Evolutionary conservation across 2,113 vertebrate genomes (phyloP).

Genomic region (Seriola dumerili): DNA sequence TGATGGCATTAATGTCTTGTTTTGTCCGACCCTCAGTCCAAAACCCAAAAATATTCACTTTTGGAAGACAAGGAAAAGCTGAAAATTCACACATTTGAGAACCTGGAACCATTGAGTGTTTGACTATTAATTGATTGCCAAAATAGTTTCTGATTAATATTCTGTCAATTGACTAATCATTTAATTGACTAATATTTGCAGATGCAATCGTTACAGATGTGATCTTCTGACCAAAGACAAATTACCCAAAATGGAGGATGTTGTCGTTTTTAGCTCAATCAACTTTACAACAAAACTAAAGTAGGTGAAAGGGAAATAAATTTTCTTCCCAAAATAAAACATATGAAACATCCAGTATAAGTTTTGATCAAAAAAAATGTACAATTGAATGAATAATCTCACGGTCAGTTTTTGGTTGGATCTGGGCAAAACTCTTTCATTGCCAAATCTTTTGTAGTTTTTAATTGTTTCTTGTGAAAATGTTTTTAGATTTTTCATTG

Average conservation of each 20-base stretch:
- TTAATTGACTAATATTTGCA: no score
- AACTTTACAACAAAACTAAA: background rate
- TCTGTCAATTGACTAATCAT: no score
- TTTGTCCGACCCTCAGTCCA: no score
- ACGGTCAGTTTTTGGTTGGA: background rate
- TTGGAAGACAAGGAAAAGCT: no score
- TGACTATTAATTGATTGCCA: no score
- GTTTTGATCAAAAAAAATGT: background rate
- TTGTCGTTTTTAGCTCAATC: background rate
- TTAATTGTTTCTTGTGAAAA: background rate
- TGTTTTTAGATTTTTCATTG: background rate
- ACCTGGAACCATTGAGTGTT: no score
- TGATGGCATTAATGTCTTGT: no score
- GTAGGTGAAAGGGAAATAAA: background rate
- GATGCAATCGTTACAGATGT: background rate
- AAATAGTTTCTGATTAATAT: no score
- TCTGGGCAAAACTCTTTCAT: background rate
- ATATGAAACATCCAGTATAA: no score
- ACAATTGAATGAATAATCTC: background rate
- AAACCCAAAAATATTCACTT: no score
- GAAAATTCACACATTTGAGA: no score
- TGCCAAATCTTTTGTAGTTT: constrained; percentile 7
- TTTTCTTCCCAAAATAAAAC: background rate
- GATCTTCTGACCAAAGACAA: no score
- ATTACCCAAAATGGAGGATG: background rate